These are phyloP conservation scores for Vesta saturnalis DNA, from an alignment of 2,888 invertebrate genomes.

Conservation along the genomic window DNA sequence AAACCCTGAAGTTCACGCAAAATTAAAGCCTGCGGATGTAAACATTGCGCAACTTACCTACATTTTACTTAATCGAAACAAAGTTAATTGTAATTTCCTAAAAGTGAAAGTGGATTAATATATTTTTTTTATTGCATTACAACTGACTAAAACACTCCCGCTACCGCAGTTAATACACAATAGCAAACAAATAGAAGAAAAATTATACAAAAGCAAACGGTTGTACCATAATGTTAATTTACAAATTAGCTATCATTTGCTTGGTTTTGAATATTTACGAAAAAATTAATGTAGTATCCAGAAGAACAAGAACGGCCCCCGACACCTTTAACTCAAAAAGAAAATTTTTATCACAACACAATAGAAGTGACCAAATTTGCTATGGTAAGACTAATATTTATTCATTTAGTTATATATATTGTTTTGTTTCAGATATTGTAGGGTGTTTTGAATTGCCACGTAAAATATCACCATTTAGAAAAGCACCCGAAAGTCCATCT, in stretches of 20 bases:
- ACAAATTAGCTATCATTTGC: neutral
- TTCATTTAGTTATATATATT: neutral
- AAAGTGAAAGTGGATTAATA: too few species aligned
- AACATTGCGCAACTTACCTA: too few species aligned
- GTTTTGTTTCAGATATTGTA: constrained; percentile 61
- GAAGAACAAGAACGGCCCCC: neutral
- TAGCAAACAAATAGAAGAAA: too few species aligned
- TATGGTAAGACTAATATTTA: constrained; percentile 40
- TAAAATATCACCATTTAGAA: constrained; percentile 64
- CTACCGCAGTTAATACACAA: too few species aligned
- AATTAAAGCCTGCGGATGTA: too few species aligned
- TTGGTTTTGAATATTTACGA: neutral
- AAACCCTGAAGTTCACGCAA: too few species aligned
- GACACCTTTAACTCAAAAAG: constrained; percentile 17
- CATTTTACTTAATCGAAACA: too few species aligned
- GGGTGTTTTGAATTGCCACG: constrained; percentile 67
- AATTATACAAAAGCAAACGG: too few species aligned
- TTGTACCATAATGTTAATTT: constrained; percentile 4
- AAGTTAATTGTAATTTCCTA: too few species aligned
- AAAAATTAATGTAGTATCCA: neutral
- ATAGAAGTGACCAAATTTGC: constrained; percentile 40
- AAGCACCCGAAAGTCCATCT: constrained; percentile 66
- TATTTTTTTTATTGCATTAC: too few species aligned
- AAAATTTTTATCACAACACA: constrained; percentile 34
- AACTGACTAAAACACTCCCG: too few species aligned